Conservation (phyloP, 2,888 invertebrate genomes). For the Apotomis turbidana region DNA sequence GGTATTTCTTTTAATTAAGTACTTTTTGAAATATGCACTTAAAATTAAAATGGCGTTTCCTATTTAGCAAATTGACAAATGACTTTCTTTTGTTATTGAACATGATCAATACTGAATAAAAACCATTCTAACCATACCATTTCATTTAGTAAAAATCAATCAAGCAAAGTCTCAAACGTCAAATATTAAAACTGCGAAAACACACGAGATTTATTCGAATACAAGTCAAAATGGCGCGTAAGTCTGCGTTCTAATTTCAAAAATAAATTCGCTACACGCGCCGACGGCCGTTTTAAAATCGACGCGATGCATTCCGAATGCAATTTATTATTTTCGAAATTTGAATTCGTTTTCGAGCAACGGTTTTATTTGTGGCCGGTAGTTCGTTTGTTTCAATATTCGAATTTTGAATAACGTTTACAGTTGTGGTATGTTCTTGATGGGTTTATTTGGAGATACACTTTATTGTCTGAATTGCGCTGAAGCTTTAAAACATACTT, state of each 20-base stretch:
- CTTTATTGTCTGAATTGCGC: neutral
- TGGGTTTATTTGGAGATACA: neutral
- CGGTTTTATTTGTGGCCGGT: constrained; percentile 20
- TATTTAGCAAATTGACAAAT: no score
- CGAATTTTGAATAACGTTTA: constrained; percentile 15
- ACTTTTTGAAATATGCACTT: no score
- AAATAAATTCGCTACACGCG: constrained; percentile 81
- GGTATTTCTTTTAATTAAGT: no score
- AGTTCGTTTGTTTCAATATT: constrained; percentile 16
- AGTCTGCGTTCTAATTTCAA: constrained; percentile 83
- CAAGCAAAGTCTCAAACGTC: constrained; percentile 3
- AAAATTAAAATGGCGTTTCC: neutral
- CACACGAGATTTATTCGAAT: constrained; percentile 67
- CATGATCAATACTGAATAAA: no score
- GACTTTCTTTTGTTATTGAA: no score
- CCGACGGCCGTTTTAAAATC: constrained; percentile 78
- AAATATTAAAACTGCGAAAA: constrained; percentile 59
- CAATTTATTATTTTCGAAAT: constrained; percentile 39
- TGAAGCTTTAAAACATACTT: neutral
- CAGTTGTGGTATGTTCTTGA: constrained; percentile 12
- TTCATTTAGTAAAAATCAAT: no score
- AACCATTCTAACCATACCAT: no score
- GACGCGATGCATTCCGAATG: constrained; percentile 60
- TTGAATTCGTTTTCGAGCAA: constrained; percentile 20
- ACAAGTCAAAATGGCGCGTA: constrained; percentile 77